A percentile compares a stretch with the other conserved stretches of the same genome.
Conservation (phyloP, 2,888 invertebrate species). For the Euzophera pinguis region DNA sequence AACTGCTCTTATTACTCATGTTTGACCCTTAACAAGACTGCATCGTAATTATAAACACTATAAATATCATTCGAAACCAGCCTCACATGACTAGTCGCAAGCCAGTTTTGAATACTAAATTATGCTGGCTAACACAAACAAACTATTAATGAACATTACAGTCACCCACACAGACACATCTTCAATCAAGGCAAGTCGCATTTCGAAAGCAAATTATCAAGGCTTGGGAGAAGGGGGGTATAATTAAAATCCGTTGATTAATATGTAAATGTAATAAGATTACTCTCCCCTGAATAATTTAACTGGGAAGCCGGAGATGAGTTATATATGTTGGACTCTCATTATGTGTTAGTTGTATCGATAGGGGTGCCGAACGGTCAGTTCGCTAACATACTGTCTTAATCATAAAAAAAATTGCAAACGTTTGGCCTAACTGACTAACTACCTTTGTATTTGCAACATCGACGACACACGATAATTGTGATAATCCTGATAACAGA, state of each 20-base stretch:
- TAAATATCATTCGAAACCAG: not conserved
- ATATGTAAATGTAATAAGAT: constrained; percentile 99
- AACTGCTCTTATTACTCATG: too few relatives aligned
- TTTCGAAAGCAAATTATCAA: constrained; percentile 77
- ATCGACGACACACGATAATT: too few relatives aligned
- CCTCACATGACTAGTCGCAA: constrained; percentile 22
- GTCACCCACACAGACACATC: constrained; percentile 54
- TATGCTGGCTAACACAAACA: constrained; percentile 44
- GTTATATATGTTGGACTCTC: constrained; percentile 73
- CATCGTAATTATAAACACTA: not conserved
- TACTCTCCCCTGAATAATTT: constrained; percentile 95
- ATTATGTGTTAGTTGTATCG: constrained; percentile 61
- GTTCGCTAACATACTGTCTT: constrained; percentile 8
- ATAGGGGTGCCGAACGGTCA: constrained; percentile 23
- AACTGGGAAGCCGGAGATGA: constrained; percentile 70
- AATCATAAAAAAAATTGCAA: not conserved
- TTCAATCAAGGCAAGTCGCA: constrained; percentile 73
- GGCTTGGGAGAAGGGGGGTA: constrained; percentile 79
- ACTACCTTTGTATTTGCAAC: too few relatives aligned
- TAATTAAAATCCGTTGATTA: constrained; percentile 99
- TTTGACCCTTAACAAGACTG: not conserved
- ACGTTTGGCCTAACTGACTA: too few relatives aligned
- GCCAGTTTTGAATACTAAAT: constrained; percentile 33
- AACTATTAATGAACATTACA: constrained; percentile 56
- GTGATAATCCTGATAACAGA: too few relatives aligned